Evolutionary conservation across 2,888 invertebrate species (phyloP).

Genomic region (Acleris laterana): DNA sequence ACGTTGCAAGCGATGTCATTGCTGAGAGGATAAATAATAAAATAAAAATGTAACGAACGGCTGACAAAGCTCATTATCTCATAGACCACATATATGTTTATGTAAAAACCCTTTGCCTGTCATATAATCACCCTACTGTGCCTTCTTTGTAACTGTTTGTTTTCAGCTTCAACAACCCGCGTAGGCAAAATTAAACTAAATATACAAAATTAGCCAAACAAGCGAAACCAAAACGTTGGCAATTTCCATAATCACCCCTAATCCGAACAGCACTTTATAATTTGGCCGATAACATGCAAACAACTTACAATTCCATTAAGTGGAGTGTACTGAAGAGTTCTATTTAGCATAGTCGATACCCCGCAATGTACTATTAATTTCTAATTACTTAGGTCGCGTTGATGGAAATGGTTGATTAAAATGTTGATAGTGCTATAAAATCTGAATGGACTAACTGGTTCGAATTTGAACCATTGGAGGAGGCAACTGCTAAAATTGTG

Average conservation of each 20-base stretch:
- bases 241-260: conserved; percentile 30
- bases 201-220: conserved; percentile 8
- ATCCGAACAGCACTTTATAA: conserved; percentile 29
- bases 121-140: too few species aligned
- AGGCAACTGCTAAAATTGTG: background rate
- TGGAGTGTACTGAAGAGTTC: conserved; percentile 25
- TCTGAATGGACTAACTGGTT: background rate
- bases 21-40: too few species aligned
- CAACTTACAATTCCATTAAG: conserved; percentile 35
- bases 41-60: too few species aligned
- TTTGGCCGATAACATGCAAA: conserved; percentile 32
- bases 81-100: too few species aligned
- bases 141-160: background rate
- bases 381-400: conserved; percentile 31
- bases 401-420: conserved; percentile 28
- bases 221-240: conserved; percentile 21
- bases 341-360: conserved; percentile 31
- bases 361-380: conserved; percentile 33
- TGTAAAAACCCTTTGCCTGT: too few species aligned
- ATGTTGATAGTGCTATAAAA: conserved; percentile 21
- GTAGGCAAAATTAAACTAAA: conserved; percentile 16
- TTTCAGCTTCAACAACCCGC: conserved; percentile 1
- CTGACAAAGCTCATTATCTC: too few species aligned
- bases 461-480: conserved; percentile 4
- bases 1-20: too few species aligned